Evolutionary conservation across 2,797 vertebrate species (phyloP), one percentile per base, ranked within the genome.

Genomic region (Eulemur coronatus): DNA sequence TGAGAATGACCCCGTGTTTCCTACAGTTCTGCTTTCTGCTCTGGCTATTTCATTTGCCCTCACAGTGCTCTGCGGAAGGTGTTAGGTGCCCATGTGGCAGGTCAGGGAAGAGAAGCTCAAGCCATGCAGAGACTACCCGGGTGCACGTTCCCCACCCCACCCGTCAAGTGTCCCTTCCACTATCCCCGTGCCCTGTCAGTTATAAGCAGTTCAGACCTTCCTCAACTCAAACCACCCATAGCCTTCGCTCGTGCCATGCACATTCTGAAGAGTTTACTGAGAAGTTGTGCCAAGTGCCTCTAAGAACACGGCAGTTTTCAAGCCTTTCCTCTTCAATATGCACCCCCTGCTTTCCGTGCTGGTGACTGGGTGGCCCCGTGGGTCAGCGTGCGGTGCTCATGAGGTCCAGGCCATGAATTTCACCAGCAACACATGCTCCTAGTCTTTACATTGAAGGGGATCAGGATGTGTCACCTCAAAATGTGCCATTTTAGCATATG

Each of bases 61-160:
- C 57, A 5, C 10, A 10, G 46, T 26, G 14, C 65, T 76, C 48
- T 61, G 70, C 12, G 20, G 80, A 57, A 57, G 80, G 5, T 43
- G 8, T 22, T 15, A 43, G 12, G 35, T 7, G 8, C 17, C 33
- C 18, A 0, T 30, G 33, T 38, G 46, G 52, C 4, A 10, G 33
- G 38, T 4, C 8, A 55, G 63, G 17, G 30, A 43, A 65, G 48
- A 35, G 26, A 41, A 26, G 41, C 28, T 63, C 13, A 9, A 33
- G 17, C 41, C 30, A 11, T 9, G 13, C 35, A 12, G 0, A 11
- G 43, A 55, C n/a, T 4, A 4, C n/a, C 1, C 1, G 41, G 46
- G 7, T 6, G 11, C 24, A 22, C 11, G 7, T 59, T 35, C 18
- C 24, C 30, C 26, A 38, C 5, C 22, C 7, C 26, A 26, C 38